Conservation (phyloP, 2,888 invertebrate genomes). For the Chrysolina oricalcia region DNA sequence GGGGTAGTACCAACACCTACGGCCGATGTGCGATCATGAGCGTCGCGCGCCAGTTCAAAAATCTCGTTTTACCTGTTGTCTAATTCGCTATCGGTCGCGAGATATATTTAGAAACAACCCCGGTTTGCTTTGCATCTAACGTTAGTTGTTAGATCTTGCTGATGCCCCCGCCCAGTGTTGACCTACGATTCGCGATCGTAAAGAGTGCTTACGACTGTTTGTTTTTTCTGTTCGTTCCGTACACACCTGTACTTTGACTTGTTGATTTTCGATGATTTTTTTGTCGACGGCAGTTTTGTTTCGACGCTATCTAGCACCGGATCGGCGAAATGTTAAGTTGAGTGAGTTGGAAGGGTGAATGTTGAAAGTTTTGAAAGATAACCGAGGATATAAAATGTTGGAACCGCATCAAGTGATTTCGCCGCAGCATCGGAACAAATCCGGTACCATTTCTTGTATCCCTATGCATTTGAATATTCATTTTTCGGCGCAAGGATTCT, state of each 20-base stretch:
- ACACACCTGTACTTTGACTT: constrained; percentile 50
- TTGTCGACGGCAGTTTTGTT: constrained; percentile 18
- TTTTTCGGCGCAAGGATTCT: constrained; percentile 75
- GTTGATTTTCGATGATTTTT: constrained; percentile 38
- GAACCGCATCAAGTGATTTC: constrained; percentile 62
- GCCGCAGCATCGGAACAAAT: constrained; percentile 66
- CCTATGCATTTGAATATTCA: constrained; percentile 75
- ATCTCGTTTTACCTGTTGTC: constrained; percentile 70
- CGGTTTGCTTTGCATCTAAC: constrained; percentile 33
- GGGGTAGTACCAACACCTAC: constrained; percentile 51
- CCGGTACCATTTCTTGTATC: constrained; percentile 72
- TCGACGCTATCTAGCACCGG: constrained; percentile 1
- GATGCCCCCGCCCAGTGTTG: constrained; percentile 29
- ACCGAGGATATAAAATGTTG: constrained; percentile 60
- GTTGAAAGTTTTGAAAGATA: constrained; percentile 26
- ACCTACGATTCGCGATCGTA: constrained; percentile 35
- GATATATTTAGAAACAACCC: constrained; percentile 62
- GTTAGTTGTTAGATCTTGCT: not conserved
- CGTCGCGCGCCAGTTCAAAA: constrained; percentile 64
- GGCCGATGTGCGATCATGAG: constrained; percentile 57
- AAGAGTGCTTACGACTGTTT: constrained; percentile 45
- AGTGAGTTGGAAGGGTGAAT: constrained; percentile 29
- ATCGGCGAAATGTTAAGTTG: not conserved
- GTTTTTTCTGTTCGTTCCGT: constrained; percentile 17
- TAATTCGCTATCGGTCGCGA: constrained; percentile 52